Percentiles rank a stretch among this genome's conserved stretches.
Conservation (phyloP, 2,888 invertebrate species). For the Drosophila gaucha region DNA sequence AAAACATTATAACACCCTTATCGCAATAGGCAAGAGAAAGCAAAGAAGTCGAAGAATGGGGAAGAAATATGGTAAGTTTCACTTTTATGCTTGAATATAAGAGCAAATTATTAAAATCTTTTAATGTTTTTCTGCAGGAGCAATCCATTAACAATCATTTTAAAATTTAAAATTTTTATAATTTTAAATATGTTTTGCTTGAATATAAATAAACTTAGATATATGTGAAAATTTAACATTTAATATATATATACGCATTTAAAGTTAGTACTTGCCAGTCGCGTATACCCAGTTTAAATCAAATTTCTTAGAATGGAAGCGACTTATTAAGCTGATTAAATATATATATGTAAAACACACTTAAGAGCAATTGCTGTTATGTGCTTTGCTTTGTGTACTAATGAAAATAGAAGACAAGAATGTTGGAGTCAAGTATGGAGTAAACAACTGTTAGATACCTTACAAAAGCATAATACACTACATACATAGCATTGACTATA, state of each 20-base stretch:
- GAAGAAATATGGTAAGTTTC: too few species aligned
- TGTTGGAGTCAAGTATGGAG: neutral
- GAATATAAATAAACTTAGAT: too few species aligned
- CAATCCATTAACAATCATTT: too few species aligned
- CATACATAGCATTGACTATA: neutral
- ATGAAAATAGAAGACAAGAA: constrained; percentile 9
- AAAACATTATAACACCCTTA: too few species aligned
- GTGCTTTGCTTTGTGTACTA: constrained; percentile 6
- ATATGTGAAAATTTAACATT: too few species aligned
- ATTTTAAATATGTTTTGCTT: too few species aligned
- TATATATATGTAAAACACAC: constrained; percentile 6
- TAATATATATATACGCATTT: neutral
- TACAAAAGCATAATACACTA: neutral
- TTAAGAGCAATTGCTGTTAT: constrained; percentile 2
- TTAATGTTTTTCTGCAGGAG: too few species aligned
- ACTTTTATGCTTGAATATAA: too few species aligned
- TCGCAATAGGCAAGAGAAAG: too few species aligned
- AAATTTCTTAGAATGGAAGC: neutral
- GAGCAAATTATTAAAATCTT: too few species aligned
- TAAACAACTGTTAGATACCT: constrained; percentile 1
- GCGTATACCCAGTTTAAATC: neutral
- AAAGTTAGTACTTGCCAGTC: neutral
- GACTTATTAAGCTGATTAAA: constrained; percentile 24
- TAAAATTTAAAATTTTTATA: too few species aligned
- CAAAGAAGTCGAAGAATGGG: too few species aligned